These are phyloP conservation scores for Oopsacas minuta DNA, from an alignment of 37 sponge, comb jelly and placozoan species.

Conservation along the genomic window DNA sequence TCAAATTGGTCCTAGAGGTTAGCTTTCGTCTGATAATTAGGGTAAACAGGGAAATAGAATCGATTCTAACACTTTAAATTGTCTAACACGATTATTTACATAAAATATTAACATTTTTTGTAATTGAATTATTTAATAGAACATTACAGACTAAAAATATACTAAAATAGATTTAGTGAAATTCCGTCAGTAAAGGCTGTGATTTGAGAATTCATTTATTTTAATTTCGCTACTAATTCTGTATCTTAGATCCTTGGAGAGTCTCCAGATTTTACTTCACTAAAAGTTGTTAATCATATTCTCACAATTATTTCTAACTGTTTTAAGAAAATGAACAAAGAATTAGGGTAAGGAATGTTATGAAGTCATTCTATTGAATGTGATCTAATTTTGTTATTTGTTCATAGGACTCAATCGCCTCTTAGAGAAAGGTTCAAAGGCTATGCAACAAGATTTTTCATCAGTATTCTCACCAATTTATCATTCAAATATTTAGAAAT, in stretches of 20 bases:
- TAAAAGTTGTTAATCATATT: not conserved
- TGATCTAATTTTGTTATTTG: not conserved
- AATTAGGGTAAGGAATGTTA: not conserved
- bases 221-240: not conserved
- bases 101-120: too few relatives aligned
- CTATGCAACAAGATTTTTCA: not conserved
- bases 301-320: not conserved
- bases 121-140: too few relatives aligned
- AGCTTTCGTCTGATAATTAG: too few relatives aligned
- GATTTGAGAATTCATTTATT: too few relatives aligned
- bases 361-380: not conserved
- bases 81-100: too few relatives aligned
- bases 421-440: not conserved
- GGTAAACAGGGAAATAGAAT: too few relatives aligned
- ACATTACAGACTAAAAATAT: too few relatives aligned
- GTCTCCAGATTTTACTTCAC: not conserved
- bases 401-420: not conserved
- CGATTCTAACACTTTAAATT: too few relatives aligned
- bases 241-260: not conserved
- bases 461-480: not conserved
- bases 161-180: too few relatives aligned
- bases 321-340: slow-evolving; percentile 8
- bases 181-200: too few relatives aligned
- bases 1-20: too few relatives aligned
- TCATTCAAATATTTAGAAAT: not conserved